Conservation (phyloP, 2,113 vertebrate species). For the Sialia sialis region DNA sequence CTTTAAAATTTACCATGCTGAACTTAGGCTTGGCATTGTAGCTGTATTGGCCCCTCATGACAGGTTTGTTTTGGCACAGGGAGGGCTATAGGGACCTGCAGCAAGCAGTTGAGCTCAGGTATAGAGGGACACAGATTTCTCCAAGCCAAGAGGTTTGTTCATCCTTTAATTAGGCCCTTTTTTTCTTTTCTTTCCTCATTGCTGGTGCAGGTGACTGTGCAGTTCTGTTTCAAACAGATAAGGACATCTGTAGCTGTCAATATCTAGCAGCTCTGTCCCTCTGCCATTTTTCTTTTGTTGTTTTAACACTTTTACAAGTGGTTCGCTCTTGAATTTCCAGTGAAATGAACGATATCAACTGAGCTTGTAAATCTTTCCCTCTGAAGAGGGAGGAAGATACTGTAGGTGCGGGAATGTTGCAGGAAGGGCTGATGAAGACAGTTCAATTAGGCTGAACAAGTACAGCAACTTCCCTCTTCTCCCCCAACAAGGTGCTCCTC, state of each 20-base stretch:
- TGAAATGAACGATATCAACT: background rate
- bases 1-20: background rate
- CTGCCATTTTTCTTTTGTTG: slow-evolving; percentile 31
- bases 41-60: background rate
- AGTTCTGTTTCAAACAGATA: slow-evolving; percentile 2
- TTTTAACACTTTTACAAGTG: slow-evolving; percentile 27
- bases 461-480: background rate
- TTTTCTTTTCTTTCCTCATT: background rate
- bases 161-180: background rate
- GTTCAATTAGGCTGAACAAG: background rate
- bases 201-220: background rate
- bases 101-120: background rate
- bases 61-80: background rate
- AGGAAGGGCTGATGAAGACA: background rate
- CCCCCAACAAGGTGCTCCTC: background rate
- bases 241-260: slow-evolving; percentile 17
- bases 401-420: rapidly evolving
- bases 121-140: background rate
- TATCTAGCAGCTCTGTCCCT: background rate
- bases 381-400: background rate
- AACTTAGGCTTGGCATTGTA: background rate
- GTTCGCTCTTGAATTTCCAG: background rate
- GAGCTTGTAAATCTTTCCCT: background rate
- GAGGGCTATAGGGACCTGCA: background rate
- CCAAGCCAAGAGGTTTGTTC: background rate